Evolutionary conservation across 2,888 invertebrate genomes (phyloP), one percentile per base, ranked within the genome.

Genomic region (Agrilus mali): DNA sequence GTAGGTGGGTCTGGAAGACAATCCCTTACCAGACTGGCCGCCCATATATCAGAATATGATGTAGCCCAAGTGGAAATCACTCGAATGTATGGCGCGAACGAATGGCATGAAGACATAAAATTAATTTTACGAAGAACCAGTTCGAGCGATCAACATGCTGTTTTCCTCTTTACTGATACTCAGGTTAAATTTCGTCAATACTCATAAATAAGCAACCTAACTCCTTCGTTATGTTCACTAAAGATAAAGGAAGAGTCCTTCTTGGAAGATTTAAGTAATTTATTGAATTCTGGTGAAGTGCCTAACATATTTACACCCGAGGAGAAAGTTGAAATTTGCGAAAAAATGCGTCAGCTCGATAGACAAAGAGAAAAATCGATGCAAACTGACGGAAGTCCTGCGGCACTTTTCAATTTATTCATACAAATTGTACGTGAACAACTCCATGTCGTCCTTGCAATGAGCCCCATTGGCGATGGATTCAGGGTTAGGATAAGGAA

Each of bases 31-130:
- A 74, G 90, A 43, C 72, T 95, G 47, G 85, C 93, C 7, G 83
- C 92, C 12, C 90, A 92, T 61, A 93, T 95, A 67, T 85, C 86
- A 53, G 94, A 94, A 62, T 92, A 89, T 64, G 94, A 95, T 56
- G 69, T 93, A 7, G 89, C 86, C 63, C 74, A 92, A 82, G 86
- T 94, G 34, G 94, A 94, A 72, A 88, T 95, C 61, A 86, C 85
- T 38, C 79, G 89, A 60, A 79, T 80, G 33, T 95, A 94, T 63
- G 84, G 86, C 0, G 72, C 74, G 38, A 73, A 69, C 50, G 93
- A 94, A 60, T 95, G 93, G 92, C 81, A 87, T 53, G 94, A 94
- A 63, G 94, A 95, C 64, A 69, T 95, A 36, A 94, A 93, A 63
- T 69, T 70, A 35, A 82, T 93, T 50, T 64, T 94, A 40, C 74